These are phyloP conservation scores for Stigmatopora nigra DNA, from an alignment of 2,113 vertebrate genomes.

Conservation along the genomic window DNA sequence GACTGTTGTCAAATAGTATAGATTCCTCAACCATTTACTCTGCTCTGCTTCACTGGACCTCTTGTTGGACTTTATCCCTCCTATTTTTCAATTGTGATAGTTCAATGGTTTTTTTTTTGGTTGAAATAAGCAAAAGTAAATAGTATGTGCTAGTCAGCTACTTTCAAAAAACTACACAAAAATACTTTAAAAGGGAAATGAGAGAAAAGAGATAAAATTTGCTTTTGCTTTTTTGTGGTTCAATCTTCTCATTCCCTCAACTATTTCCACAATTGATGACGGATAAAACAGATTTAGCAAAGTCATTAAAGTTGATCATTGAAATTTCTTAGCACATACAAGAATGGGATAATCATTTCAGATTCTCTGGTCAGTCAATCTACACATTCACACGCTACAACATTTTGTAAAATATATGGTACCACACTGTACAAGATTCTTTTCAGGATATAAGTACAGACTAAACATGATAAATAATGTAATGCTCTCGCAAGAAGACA, in stretches of 20 bases:
- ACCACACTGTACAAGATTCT: too few species aligned
- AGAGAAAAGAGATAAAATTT: neutral
- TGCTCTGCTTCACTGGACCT: neutral
- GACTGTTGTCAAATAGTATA: neutral
- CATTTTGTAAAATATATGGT: too few species aligned
- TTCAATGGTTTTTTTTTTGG: neutral
- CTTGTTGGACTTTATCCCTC: neutral
- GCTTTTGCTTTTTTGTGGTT: conserved; percentile 9
- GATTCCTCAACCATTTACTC: neutral
- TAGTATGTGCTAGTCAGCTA: neutral
- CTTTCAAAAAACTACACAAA: neutral
- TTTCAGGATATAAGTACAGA: too few species aligned
- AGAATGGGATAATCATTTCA: too few species aligned
- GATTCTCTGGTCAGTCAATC: too few species aligned
- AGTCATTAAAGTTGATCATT: conserved; percentile 41
- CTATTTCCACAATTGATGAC: conserved; percentile 38
- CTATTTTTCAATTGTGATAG: neutral
- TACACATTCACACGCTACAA: too few species aligned
- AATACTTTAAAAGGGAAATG: neutral
- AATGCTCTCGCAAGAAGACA: too few species aligned
- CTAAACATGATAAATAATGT: too few species aligned
- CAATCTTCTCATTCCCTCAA: neutral
- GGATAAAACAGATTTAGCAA: conserved; percentile 41
- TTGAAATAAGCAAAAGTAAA: neutral
- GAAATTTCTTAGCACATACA: conserved; percentile 11